Evolutionary conservation across 1,140 invertebrate genomes (phyloP).

Genomic region (Capitella teleta): DNA sequence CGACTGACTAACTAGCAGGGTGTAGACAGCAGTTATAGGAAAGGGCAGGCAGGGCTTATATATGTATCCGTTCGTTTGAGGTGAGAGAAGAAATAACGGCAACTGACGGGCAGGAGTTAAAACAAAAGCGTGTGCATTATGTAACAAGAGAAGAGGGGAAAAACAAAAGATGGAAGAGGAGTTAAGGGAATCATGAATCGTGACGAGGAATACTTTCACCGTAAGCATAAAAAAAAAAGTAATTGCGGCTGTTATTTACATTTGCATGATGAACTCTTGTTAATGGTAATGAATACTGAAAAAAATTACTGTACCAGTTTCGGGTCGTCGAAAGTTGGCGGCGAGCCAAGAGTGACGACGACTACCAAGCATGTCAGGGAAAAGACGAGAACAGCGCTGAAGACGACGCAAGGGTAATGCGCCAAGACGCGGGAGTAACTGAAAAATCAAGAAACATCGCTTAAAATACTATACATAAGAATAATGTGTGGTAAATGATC

Average conservation of each 20-base stretch:
- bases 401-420: constrained; percentile 60
- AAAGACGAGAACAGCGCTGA: constrained; percentile 55
- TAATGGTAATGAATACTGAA: background rate
- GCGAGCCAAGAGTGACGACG: constrained; percentile 53
- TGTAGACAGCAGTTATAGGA: too few species aligned
- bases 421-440: constrained; percentile 56
- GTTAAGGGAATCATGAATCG: background rate
- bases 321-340: constrained; percentile 68
- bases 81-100: too few species aligned
- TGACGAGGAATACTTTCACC: background rate
- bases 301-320: constrained; percentile 41
- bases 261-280: background rate
- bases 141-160: background rate
- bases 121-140: background rate
- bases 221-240: background rate
- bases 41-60: too few species aligned
- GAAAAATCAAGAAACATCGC: constrained; percentile 16
- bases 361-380: constrained; percentile 60
- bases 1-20: too few species aligned
- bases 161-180: background rate
- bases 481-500: too few species aligned
- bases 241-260: background rate
- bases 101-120: too few species aligned
- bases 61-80: too few species aligned
- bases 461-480: too few species aligned